Percentiles rank a stretch among this genome's conserved stretches.
Evolutionary conservation across 1,140 invertebrate species (phyloP).

Genomic region (Lerema accius): DNA sequence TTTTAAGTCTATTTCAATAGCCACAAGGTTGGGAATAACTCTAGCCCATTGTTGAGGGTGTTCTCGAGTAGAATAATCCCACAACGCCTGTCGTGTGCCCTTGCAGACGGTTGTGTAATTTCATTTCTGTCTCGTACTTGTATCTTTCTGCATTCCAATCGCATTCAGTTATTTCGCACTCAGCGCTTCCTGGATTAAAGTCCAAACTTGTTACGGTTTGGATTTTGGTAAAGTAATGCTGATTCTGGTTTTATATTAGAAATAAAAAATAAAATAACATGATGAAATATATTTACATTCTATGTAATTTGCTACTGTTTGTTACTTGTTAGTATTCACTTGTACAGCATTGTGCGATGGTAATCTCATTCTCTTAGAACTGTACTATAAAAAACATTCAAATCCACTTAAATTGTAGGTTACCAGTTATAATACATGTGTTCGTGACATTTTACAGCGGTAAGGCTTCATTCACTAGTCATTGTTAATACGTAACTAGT

Average conservation of each 20-base stretch:
- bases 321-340: too few species aligned
- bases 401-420: slow-evolving; percentile 16
- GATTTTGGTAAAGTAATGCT: slow-evolving; percentile 1
- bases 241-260: too few species aligned
- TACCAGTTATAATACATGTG: slow-evolving; percentile 1
- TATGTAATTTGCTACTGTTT: too few species aligned
- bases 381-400: background rate
- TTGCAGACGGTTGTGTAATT: slow-evolving; percentile 59
- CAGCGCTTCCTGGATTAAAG: slow-evolving; percentile 16
- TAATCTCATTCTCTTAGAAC: too few species aligned
- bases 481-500: background rate
- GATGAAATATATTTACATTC: too few species aligned
- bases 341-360: too few species aligned
- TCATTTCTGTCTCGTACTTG: slow-evolving; percentile 48
- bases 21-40: slow-evolving; percentile 30
- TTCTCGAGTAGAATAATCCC: slow-evolving; percentile 74
- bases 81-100: slow-evolving; percentile 59
- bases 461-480: background rate
- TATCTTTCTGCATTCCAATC: slow-evolving; percentile 7
- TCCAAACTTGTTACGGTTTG: slow-evolving; percentile 9
- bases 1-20: slow-evolving; percentile 35
- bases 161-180: slow-evolving; percentile 9
- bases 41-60: slow-evolving; percentile 52
- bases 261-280: too few species aligned
- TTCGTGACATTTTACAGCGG: slow-evolving; percentile 14